phyloP scores from a whole-genome alignment of 2,888 invertebrate genomes.

The Trissonchulus latispiculum region DNA sequence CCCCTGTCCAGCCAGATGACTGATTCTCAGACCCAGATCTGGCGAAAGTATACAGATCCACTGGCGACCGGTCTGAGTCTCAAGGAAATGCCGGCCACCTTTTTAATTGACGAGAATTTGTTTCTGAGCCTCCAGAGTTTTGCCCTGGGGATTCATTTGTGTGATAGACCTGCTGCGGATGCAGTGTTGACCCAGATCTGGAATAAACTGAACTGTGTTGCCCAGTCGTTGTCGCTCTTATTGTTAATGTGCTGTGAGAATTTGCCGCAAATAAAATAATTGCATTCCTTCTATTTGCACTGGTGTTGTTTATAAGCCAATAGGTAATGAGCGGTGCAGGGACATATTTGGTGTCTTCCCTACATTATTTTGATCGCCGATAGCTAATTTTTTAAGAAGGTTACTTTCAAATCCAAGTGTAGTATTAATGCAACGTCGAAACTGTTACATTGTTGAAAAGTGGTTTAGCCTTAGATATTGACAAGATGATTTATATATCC shows the following conservation, averaged over 20 bases:
- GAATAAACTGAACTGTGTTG: neutral
- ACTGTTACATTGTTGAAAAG: no score
- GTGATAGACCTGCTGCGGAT: neutral
- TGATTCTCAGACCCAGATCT: neutral
- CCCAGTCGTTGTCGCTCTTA: neutral
- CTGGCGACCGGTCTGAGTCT: neutral
- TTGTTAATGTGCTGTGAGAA: slow-evolving; percentile 11
- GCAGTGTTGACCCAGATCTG: neutral
- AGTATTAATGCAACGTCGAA: no score
- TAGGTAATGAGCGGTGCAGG: no score
- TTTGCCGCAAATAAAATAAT: no score
- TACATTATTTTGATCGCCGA: no score
- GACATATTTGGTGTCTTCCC: no score
- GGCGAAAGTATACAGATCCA: neutral
- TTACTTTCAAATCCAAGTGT: no score
- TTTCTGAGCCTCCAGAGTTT: slow-evolving; percentile 15
- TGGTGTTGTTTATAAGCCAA: no score
- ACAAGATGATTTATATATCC: no score
- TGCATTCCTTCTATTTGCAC: no score
- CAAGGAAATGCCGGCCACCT: neutral
- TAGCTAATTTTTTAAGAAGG: no score
- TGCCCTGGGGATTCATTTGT: slow-evolving; percentile 4
- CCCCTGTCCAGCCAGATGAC: slow-evolving; percentile 3
- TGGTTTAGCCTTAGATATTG: no score
- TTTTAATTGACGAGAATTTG: neutral